Evolutionary conservation across 2,797 vertebrate species (phyloP), one percentile per base, ranked within the genome.

Genomic region (Enteromius argenteus): DNA sequence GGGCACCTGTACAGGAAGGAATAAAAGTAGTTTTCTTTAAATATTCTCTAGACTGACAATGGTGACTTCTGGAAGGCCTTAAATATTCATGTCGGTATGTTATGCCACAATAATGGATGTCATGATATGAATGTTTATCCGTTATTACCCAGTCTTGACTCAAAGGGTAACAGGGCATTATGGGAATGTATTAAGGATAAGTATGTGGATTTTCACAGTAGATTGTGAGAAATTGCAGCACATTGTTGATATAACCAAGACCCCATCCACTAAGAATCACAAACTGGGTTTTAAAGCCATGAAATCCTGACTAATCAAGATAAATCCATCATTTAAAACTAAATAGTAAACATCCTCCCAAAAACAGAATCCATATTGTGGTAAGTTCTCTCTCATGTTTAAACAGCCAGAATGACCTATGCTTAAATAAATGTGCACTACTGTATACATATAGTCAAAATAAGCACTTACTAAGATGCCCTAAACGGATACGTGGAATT

Each of bases 31-130:
- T 60, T 49, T 23, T 32, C 27, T 73, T 74, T 46, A 46, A 66
- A 72, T 46, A 56, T 49, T 79, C 44, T 58, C 23, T 30, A 37
- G 27, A 51, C 84, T 35, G 76, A 86, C 75, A 80, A 75, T 71
- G 69, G 84, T 74, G 30, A 67, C 46, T 76, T 84, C 76, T 76
- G 75, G 80, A 88, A 88, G 85, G 87, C 85, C 77, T 78, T 85
- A 44, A 74, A 74, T 78, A 83, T 74, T 85, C 80, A 78, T 91
- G 92, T 93, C 89, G 35, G 68, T 93, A 17, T 64, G 30, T 66
- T 35, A 90, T 94, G 90, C 35, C 69, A 77, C 66, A 35, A 68
- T 76, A 21, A 81, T 13, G 74, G 60, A 77, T 11, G 85, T 68
- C 42, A 76, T 71, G 79, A 80, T 85, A 86, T 86, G 53, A 83